Base-by-base conservation (phyloP, 35 echinoderm and acorn worm genomes). In the Nesometra sesokonis region DNA sequence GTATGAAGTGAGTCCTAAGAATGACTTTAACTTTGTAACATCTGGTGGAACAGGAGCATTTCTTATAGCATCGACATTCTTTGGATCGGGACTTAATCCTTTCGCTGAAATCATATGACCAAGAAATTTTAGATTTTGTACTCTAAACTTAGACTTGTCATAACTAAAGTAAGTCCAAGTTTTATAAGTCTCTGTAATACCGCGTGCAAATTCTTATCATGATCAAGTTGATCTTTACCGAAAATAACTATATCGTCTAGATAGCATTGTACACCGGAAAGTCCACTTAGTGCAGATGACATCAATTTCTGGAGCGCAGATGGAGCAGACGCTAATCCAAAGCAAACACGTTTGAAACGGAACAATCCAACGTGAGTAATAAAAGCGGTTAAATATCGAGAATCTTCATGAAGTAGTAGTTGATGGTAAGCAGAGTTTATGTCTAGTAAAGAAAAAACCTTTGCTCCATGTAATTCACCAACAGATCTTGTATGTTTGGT, bases 91-190 rank as follows among this genome's bases (percentile, higher is more conserved):
- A 32, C 33, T 11, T 3, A 92, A 13, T 4, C 90, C 90, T n/a
- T 83, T 78, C 17, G 77, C 67, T 15, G 84, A 87, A 37, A 91
- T 76, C 30, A 57, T 77, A 76, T 87, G 89, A 17, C 85, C 89
- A n/a, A 91, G 78, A 33, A 82, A 91, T 0, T 38, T 46, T 0
- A 91, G 43, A 23, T 35, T n/a, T 5, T 1, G 27, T 13, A 87
- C 43, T 27, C 82, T 81, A 47, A 91, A 91, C 78, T 91, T 35
- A 47, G 84, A 91, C 32, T 91, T 91, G 8, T 91, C 36, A 31
- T 47, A n/a, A 83, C 87, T 91, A 0, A 91, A 5, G 47, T 8
- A 30, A 87, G 29, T 29, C 90, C 90, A 0, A 37, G 38, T 35
- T 30, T 82, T n/a, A n/a, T n/a, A n/a, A 90, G 33, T 57, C 81